Percentiles rank a stretch among this genome's conserved stretches.
phyloP scores from a whole-genome alignment of 2,113 vertebrate genomes.

The Pteruthius melanotis region DNA sequence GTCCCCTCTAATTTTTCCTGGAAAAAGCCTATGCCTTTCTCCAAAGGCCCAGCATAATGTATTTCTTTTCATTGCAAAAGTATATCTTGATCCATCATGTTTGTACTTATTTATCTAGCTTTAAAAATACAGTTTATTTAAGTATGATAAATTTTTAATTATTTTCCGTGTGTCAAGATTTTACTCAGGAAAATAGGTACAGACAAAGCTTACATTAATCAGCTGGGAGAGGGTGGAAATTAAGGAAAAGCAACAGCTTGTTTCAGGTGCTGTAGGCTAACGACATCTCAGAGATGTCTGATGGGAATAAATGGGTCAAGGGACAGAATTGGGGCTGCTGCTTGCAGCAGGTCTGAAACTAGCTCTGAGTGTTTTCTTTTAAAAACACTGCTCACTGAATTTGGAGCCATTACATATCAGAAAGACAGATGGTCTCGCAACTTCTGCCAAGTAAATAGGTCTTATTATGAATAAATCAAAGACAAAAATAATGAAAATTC shows the following conservation, averaged over 20 bases:
- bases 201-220: not conserved
- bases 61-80: not conserved
- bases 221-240: not conserved
- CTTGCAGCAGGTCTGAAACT: conserved; percentile 9
- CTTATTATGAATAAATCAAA: conserved; percentile 53
- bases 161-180: not conserved
- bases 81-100: not conserved
- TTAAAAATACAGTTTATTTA: conserved; percentile 19
- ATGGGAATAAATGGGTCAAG: conserved; percentile 40
- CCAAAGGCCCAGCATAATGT: not conserved
- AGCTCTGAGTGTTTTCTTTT: not conserved
- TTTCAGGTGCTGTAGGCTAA: conserved; percentile 31
- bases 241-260: not conserved
- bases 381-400: conserved; percentile 16
- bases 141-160: conserved; percentile 1
- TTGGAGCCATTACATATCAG: conserved; percentile 3
- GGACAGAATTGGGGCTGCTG: not conserved
- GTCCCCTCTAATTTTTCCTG: conserved; percentile 2
- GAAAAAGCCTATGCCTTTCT: not conserved
- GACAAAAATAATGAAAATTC: conserved; percentile 8
- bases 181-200: not conserved
- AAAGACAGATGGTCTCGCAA: conserved; percentile 53
- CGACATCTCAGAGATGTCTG: not conserved
- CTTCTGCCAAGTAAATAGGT: conserved; percentile 51
- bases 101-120: conserved; percentile 7